These are phyloP conservation scores for Neotoxoptera formosana DNA, from an alignment of 1,140 invertebrate species.

Conservation along the genomic window DNA sequence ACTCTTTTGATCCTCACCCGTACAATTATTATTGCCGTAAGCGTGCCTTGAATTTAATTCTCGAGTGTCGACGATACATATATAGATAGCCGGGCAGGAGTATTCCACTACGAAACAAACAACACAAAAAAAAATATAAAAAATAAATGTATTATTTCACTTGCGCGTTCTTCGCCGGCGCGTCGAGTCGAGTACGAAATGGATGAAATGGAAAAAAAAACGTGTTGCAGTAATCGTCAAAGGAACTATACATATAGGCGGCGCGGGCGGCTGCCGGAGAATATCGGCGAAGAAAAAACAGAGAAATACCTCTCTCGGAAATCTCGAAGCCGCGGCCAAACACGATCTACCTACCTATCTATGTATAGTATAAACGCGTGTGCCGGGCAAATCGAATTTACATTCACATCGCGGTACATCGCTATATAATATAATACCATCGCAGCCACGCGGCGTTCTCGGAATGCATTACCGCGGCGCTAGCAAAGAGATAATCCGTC, in stretches of 20 bases:
- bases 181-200: not conserved
- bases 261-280: too few relatives aligned
- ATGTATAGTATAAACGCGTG: too few relatives aligned
- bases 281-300: not conserved
- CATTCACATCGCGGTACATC: not conserved
- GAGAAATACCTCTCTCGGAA: not conserved
- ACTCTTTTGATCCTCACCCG: slow-evolving; percentile 28
- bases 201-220: not conserved
- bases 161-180: not conserved
- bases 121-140: too few relatives aligned
- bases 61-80: not conserved
- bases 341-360: slow-evolving; percentile 29
- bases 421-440: too few relatives aligned
- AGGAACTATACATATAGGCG: too few relatives aligned
- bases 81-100: too few relatives aligned
- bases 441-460: not conserved
- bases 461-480: slow-evolving; percentile 8
- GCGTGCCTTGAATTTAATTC: slow-evolving; percentile 37
- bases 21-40: slow-evolving; percentile 38
- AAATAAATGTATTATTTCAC: not conserved
- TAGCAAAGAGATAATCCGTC: slow-evolving; percentile 44
- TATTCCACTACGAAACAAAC: not conserved
- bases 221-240: slow-evolving; percentile 30
- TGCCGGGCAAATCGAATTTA: slow-evolving; percentile 47
- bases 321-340: slow-evolving; percentile 25